Conservation (phyloP, 1,140 invertebrate species). For the Trialeurodes vaporariorum region DNA sequence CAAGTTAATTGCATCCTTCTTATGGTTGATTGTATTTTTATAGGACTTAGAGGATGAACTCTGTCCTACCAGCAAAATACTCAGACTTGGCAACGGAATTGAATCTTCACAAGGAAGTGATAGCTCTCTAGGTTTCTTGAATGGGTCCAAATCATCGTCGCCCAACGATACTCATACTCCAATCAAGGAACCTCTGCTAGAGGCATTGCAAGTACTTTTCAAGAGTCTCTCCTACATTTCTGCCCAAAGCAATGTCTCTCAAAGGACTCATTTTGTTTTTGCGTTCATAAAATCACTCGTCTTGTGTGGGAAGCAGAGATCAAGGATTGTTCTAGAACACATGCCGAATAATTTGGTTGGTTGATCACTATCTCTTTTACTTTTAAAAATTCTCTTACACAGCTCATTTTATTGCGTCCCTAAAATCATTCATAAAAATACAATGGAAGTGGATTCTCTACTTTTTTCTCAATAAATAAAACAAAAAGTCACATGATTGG, state of each 20-base stretch:
- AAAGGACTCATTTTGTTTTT: conserved; percentile 75
- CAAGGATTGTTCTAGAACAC: conserved; percentile 60
- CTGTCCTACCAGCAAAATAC: conserved; percentile 23
- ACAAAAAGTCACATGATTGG: too few species aligned
- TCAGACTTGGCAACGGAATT: conserved; percentile 17
- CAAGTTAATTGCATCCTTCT: too few species aligned
- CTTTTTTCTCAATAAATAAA: too few species aligned
- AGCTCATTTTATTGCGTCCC: too few species aligned
- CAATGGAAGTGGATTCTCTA: too few species aligned
- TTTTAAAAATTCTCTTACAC: too few species aligned
- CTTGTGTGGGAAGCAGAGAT: conserved; percentile 61
- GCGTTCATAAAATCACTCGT: conserved; percentile 70
- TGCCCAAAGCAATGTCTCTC: conserved; percentile 61
- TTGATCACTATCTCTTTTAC: too few species aligned
- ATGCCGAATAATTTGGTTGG: conserved; percentile 59
- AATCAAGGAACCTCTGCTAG: conserved; percentile 45
- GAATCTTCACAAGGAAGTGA: conserved; percentile 5
- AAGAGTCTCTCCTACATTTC: conserved; percentile 58
- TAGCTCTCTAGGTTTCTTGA: background rate
- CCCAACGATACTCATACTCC: background rate
- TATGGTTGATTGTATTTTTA: too few species aligned
- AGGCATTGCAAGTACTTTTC: conserved; percentile 50
- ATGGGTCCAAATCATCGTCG: background rate
- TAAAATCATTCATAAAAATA: too few species aligned
- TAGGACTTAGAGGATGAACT: conserved; percentile 15